phyloP scores from a whole-genome alignment of 2,888 invertebrate species.

The Bruchidius siliquastri region DNA sequence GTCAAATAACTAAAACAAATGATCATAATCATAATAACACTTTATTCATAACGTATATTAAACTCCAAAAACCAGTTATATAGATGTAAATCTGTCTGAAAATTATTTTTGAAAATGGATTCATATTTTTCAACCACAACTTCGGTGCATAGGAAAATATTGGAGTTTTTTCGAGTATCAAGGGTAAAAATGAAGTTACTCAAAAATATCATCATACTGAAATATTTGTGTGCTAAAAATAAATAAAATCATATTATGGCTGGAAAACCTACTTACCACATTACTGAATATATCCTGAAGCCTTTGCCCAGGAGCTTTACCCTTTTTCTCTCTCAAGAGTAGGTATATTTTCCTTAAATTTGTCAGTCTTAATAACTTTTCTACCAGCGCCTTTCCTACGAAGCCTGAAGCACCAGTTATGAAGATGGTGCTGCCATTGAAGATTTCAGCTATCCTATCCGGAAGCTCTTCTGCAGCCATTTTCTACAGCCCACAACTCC shows the following conservation, averaged over 20 bases:
- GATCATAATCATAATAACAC: too few relatives aligned
- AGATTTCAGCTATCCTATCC: slow-evolving; percentile 28
- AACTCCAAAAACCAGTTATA: too few relatives aligned
- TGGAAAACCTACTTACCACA: slow-evolving; percentile 26
- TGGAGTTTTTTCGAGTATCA: too few relatives aligned
- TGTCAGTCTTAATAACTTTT: slow-evolving; percentile 45
- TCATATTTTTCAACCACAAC: too few relatives aligned
- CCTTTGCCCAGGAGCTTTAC: slow-evolving; percentile 39
- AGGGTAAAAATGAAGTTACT: too few relatives aligned
- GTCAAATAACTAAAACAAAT: slow-evolving; percentile 67
- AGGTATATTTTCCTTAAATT: slow-evolving; percentile 45
- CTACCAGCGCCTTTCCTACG: slow-evolving; percentile 48
- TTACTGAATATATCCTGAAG: slow-evolving; percentile 41
- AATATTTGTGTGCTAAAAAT: too few relatives aligned
- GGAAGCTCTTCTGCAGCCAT: neutral
- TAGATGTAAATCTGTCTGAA: too few relatives aligned
- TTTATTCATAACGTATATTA: too few relatives aligned
- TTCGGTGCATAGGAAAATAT: too few relatives aligned
- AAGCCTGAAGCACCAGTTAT: slow-evolving; percentile 48
- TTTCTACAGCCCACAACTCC: neutral
- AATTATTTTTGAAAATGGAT: too few relatives aligned
- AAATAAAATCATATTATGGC: too few relatives aligned
- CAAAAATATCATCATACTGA: too few relatives aligned
- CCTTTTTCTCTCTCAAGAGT: slow-evolving; percentile 43
- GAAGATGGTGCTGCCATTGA: slow-evolving; percentile 40